Percentiles rank a stretch among this genome's conserved stretches.
Evolutionary conservation across 2,888 invertebrate species (phyloP).

Genomic region (Leucoma salicis): DNA sequence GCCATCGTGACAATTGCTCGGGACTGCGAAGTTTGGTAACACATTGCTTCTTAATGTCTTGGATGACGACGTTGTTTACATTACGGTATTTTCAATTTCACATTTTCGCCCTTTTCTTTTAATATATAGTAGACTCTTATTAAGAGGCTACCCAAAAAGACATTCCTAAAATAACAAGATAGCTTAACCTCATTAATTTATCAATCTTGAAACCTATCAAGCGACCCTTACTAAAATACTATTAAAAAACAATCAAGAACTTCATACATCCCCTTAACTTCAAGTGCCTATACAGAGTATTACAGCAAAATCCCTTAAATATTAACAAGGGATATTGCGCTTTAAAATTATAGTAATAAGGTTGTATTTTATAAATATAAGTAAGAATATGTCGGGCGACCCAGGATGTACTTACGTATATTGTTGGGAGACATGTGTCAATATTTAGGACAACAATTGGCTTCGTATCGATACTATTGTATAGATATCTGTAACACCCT

Average conservation of each 20-base stretch:
- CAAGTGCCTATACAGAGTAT: conserved; percentile 60
- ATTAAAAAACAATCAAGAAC: conserved; percentile 71
- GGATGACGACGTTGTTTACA: no score
- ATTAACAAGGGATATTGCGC: conserved; percentile 28
- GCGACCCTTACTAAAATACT: conserved; percentile 36
- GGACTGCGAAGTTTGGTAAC: no score
- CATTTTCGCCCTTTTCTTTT: no score
- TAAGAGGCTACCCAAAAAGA: background rate
- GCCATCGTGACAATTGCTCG: no score
- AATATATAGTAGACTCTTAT: no score
- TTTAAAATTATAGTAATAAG: conserved; percentile 26
- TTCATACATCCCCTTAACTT: conserved; percentile 68
- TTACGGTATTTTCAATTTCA: no score
- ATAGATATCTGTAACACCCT: conserved; percentile 5
- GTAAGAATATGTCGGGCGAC: conserved; percentile 33
- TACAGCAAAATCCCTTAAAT: conserved; percentile 30
- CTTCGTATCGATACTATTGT: conserved; percentile 35
- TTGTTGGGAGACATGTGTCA: conserved; percentile 70
- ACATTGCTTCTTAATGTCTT: no score
- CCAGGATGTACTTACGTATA: conserved; percentile 61
- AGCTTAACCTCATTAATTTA: background rate
- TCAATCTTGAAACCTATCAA: background rate
- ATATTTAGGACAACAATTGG: conserved; percentile 53
- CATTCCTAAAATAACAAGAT: background rate
- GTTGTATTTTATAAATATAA: conserved; percentile 13